A percentile compares a stretch with the other conserved stretches of the same genome.
phyloP scores from a whole-genome alignment of 2,888 invertebrate genomes.

The Resseliella maxima region DNA sequence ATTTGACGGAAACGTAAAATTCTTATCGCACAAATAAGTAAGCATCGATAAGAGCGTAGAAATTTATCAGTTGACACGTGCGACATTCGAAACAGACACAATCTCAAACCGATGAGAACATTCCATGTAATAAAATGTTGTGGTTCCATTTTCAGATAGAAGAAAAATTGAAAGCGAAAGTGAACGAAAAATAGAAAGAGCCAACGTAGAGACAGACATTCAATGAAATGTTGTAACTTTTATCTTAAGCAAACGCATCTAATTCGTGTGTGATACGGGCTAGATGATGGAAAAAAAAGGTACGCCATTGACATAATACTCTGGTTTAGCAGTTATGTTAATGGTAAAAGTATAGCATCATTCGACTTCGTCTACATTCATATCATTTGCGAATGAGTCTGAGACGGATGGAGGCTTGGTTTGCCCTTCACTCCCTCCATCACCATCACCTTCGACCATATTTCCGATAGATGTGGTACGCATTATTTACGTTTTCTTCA shows the following conservation, averaged over 20 bases:
- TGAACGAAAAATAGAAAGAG: background rate
- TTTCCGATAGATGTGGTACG: slow-evolving; percentile 22
- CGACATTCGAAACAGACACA: background rate
- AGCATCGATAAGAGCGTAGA: slow-evolving; percentile 22
- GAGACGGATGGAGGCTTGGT: background rate
- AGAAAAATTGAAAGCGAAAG: too few species aligned
- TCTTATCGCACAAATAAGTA: slow-evolving; percentile 22
- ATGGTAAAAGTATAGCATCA: background rate
- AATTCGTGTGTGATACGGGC: slow-evolving; percentile 29
- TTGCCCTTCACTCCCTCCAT: background rate
- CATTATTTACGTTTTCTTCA: slow-evolving; percentile 10
- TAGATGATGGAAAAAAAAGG: background rate
- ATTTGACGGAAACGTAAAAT: slow-evolving; percentile 5
- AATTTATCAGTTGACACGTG: slow-evolving; percentile 45
- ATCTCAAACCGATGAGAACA: background rate
- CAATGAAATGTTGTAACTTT: slow-evolving; percentile 2
- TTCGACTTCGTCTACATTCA: background rate
- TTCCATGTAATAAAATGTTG: slow-evolving; percentile 27
- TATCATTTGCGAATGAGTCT: too few species aligned
- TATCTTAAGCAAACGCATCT: slow-evolving; percentile 16
- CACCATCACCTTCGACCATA: background rate
- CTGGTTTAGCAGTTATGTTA: background rate
- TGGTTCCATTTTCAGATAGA: background rate
- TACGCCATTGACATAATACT: background rate
- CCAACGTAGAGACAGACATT: background rate